These are phyloP conservation scores for Porites lobata DNA, from an alignment of 92 coral and sea anemone species.

Conservation along the genomic window DNA sequence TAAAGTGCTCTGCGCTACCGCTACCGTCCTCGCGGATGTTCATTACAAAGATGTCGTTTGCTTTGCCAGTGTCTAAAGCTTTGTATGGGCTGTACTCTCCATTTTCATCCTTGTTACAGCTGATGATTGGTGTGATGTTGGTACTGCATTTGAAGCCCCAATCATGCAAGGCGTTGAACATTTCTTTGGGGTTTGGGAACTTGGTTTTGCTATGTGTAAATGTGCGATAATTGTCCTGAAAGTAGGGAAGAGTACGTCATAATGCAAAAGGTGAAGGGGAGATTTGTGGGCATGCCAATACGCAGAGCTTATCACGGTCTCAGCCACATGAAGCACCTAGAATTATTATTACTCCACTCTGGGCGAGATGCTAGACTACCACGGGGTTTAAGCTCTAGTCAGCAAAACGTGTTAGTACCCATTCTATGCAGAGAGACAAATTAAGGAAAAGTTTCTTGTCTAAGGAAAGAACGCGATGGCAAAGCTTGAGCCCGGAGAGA, in stretches of 20 bases:
- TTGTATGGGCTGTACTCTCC: constrained; percentile 74
- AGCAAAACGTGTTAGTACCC: too few species aligned
- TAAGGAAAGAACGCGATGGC: too few species aligned
- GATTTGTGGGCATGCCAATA: too few species aligned
- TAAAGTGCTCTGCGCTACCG: constrained; percentile 62
- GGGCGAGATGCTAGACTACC: too few species aligned
- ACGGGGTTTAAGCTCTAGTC: too few species aligned
- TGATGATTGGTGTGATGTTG: constrained; percentile 82
- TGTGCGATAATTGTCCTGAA: constrained; percentile 84
- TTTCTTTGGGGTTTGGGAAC: constrained; percentile 83
- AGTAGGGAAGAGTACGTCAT: background rate
- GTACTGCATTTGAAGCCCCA: constrained; percentile 84
- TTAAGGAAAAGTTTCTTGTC: too few species aligned
- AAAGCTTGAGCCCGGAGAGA: too few species aligned
- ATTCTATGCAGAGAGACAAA: too few species aligned
- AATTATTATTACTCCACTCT: too few species aligned
- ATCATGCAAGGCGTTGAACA: constrained; percentile 76
- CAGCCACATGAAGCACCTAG: too few species aligned
- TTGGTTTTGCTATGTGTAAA: constrained; percentile 80
- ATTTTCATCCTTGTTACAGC: constrained; percentile 77
- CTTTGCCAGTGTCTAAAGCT: constrained; percentile 78
- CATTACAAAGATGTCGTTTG: constrained; percentile 52
- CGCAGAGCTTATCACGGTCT: too few species aligned
- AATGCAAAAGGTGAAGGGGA: too few species aligned
- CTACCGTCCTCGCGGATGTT: constrained; percentile 75